A percentile compares a stretch with the other conserved stretches of the same genome.
Evolutionary conservation across 2,888 invertebrate species (phyloP).

Genomic region (Acanthopleura granulata): DNA sequence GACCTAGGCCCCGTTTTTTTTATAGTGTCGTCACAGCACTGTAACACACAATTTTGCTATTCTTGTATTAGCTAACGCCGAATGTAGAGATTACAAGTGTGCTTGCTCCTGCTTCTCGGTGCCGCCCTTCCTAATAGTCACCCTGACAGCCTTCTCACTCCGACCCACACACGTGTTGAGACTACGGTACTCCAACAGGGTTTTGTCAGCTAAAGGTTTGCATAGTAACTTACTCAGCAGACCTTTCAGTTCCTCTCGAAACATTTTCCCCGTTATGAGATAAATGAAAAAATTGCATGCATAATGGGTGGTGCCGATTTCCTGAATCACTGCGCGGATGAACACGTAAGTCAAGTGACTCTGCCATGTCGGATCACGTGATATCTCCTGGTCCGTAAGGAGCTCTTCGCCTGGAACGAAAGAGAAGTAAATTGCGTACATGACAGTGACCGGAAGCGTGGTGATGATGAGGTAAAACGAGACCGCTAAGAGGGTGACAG

Average conservation of each 20-base stretch:
- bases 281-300: slow-evolving; percentile 53
- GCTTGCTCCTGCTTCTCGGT: not conserved
- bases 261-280: slow-evolving; percentile 45
- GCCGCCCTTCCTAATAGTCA: not conserved
- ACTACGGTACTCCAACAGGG: not conserved
- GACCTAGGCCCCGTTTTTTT: too few species aligned
- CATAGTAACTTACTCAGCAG: slow-evolving; percentile 8
- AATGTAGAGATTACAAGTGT: not conserved
- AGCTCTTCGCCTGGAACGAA: slow-evolving; percentile 34
- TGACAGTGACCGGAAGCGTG: slow-evolving; percentile 45
- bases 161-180: slow-evolving; percentile 12
- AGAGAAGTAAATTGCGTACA: slow-evolving; percentile 32
- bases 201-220: not conserved
- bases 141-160: not conserved
- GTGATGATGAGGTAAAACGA: slow-evolving; percentile 44
- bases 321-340: slow-evolving; percentile 32
- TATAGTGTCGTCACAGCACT: too few species aligned
- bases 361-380: slow-evolving; percentile 39
- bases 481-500: slow-evolving; percentile 39
- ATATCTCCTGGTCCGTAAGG: slow-evolving; percentile 30
- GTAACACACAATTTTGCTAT: too few species aligned
- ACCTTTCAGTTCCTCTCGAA: slow-evolving; percentile 28
- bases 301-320: slow-evolving; percentile 46
- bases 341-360: slow-evolving; percentile 35
- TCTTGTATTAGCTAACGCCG: too few species aligned